Evolutionary conservation across 1,140 invertebrate genomes (phyloP), one percentile per base, ranked within the genome.

Genomic region (Drosophila truncata): DNA sequence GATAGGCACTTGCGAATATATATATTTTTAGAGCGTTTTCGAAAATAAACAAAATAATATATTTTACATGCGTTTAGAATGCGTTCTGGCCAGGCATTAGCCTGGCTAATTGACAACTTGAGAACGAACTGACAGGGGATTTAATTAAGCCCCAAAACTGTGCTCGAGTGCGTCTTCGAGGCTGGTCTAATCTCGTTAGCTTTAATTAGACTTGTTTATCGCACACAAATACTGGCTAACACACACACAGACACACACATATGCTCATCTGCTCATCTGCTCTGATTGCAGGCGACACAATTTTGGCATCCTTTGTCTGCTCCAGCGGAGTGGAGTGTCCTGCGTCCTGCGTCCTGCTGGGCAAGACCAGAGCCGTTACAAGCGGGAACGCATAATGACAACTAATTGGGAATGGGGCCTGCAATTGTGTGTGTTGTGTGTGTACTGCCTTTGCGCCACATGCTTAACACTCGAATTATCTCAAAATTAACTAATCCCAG

Each of bases 161-260:
- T 72, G 78, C 82, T 86, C 78, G 78, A 85, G 82, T 85, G 78
- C 79, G 82, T 65, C 57, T 73, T 47, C n/a, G n/a, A 73, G 72
- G 61, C 77, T 71, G 80, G 62, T 60, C 69, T 78, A 88, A 84
- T 88, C 80, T 82, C 66, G 77, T 88, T 90, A 74, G 81, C 77
- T 88, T 90, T 90, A 88, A 88, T 88, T 88, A 88, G 69, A 46
- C 72, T 83, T 80, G 80, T 87, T 87, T 87, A 87, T 82, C 83
- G 41, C 58, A 86, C 59, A 65, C 37, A 78, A 78, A 31, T 8
- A 31, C 27, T 13, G 10, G 27, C 27, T 49, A 4, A 16, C 47
- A 52, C 54, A 60, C 35, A 63, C 29, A 64, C 23, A 27, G 7
- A 16, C n/a, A 16, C n/a, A n/a, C 14, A 72, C 44, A 80, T 25